Evolutionary conservation across 2,113 vertebrate species (phyloP), one percentile per base, ranked within the genome.

Genomic region (Sterrhoptilus dennistouni): DNA sequence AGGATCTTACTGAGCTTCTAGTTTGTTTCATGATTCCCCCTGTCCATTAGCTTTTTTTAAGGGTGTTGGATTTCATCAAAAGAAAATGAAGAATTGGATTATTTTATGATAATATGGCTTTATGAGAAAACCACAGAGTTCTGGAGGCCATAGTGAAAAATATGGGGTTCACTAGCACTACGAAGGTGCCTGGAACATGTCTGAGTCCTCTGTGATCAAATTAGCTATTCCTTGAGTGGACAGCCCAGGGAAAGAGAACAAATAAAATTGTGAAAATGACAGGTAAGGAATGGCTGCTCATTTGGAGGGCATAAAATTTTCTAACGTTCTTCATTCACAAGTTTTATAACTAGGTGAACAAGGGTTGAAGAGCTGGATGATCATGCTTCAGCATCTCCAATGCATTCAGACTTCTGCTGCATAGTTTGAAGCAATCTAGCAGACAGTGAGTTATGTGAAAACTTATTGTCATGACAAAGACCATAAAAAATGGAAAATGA

Each of bases 381-480:
- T 86, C 68, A 35, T 4, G 4, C 52, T 64, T 35, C 45, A 78
- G 69, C 60, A 66, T 63, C 90, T 65, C 35, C 33, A 68, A 69
- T 10, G 1, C 84, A 45, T 94, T 59, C 54, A 63, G 91, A 83
- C 74, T 93, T 93, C 60, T 60, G 21, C 45, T 28, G 7, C n/a
- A n/a, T 11, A 72, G 60, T 90, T 68, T 88, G 83, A 93, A 95
- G 82, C 59, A 74, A 93, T 36, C 40, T 64, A 90, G 71, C 54
- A 85, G 87, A 76, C 3, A 5, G 23, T 92, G 69, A 96, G 92
- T 95, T 97, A 97, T 96, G 80, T 93, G 95, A 91, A 97, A 97
- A 70, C 86, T 77, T 96, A 96, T 53, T 96, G 95, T 94, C 63
- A 96, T 95, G 92, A 90, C 83, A 96, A 96, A 97, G 91, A 92